Percentiles rank a stretch among this genome's conserved stretches.
These are phyloP conservation scores for Notothenia rossii DNA, from an alignment of 2,113 vertebrate species.

Conservation along the genomic window DNA sequence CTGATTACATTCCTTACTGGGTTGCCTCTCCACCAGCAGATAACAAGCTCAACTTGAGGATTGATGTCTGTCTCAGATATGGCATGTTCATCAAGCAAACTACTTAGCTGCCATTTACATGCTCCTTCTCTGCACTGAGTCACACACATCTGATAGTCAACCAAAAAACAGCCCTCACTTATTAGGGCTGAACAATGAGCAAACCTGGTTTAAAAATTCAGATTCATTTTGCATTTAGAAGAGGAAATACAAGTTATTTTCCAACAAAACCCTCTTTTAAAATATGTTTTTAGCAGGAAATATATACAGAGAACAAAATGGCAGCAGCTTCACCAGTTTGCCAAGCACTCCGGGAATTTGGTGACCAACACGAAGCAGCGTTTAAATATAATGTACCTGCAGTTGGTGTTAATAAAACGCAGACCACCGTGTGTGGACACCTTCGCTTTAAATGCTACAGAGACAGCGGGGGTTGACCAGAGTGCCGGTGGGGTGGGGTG, in stretches of 20 bases:
- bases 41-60: slow-evolving; percentile 74
- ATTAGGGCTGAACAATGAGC: background rate
- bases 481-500: slow-evolving; percentile 9
- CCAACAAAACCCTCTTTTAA: background rate
- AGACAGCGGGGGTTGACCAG: slow-evolving; percentile 28
- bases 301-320: background rate
- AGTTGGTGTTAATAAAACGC: slow-evolving; percentile 29
- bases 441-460: slow-evolving; percentile 45
- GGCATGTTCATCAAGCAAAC: slow-evolving; percentile 64
- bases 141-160: slow-evolving; percentile 50
- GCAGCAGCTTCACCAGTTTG: slow-evolving; percentile 1
- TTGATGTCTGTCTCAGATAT: slow-evolving; percentile 77
- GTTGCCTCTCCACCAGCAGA: slow-evolving; percentile 65
- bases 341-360: background rate
- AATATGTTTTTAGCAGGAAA: background rate
- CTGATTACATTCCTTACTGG: slow-evolving; percentile 72
- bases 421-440: background rate
- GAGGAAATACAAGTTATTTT: background rate
- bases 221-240: slow-evolving; percentile 23
- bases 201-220: slow-evolving; percentile 18
- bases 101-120: slow-evolving; percentile 69
- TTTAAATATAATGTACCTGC: slow-evolving; percentile 33
- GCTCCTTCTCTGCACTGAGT: slow-evolving; percentile 45
- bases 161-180: background rate
- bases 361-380: background rate